These are phyloP conservation scores for Cochlearius cochlearius DNA, from an alignment of 2,113 vertebrate genomes.

Conservation along the genomic window DNA sequence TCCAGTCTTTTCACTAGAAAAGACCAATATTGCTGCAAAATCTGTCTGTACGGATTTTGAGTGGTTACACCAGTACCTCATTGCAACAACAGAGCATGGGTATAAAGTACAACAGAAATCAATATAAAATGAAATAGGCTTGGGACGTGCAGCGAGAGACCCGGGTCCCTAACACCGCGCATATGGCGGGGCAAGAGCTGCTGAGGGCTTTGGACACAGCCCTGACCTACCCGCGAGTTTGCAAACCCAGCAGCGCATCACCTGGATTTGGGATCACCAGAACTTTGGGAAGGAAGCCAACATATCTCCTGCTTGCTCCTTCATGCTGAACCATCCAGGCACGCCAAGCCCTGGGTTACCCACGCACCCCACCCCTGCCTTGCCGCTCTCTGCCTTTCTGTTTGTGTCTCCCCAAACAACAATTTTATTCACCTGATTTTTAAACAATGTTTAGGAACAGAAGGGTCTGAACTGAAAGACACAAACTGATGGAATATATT, in stretches of 20 bases:
- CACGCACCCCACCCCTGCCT: too few species aligned
- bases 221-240: accelerated
- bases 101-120: not conserved
- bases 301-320: not conserved
- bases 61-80: not conserved
- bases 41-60: not conserved
- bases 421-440: not conserved
- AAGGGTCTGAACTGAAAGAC: not conserved
- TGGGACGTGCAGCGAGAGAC: not conserved
- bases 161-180: accelerated
- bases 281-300: not conserved
- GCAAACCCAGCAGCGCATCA: not conserved
- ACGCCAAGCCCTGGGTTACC: not conserved
- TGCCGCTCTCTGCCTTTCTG: not conserved
- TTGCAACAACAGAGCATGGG: not conserved
- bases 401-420: not conserved
- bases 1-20: not conserved
- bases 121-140: not conserved
- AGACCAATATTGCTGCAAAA: not conserved
- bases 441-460: not conserved
- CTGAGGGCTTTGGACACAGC: not conserved
- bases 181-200: accelerated
- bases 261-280: not conserved
- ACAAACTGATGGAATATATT: not conserved
- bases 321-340: not conserved